These are phyloP conservation scores for Pterostichus niger DNA, from an alignment of 2,888 invertebrate species.

Conservation along the genomic window DNA sequence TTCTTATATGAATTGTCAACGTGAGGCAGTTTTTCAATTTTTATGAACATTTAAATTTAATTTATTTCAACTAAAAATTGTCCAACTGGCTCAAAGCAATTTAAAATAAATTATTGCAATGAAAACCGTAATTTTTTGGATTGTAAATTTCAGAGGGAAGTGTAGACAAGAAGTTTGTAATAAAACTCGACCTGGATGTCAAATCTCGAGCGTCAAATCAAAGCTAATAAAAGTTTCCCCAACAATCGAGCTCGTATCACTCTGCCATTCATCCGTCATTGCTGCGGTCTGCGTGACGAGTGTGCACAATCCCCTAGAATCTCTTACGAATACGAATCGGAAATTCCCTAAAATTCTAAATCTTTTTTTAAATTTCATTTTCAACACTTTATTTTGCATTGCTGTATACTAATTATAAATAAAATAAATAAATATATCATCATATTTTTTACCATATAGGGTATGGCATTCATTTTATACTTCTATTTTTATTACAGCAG, in stretches of 20 bases:
- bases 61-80: neutral
- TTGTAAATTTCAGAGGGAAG: no score
- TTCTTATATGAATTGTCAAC: constrained; percentile 30
- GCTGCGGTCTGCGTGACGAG: constrained; percentile 27
- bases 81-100: no score
- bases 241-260: constrained; percentile 27
- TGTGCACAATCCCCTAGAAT: constrained; percentile 22
- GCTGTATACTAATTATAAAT: neutral
- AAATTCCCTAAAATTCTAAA: neutral
- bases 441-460: no score
- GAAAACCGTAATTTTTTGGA: no score
- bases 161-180: neutral
- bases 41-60: constrained; percentile 18
- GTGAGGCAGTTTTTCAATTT: constrained; percentile 10
- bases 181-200: neutral
- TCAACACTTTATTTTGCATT: neutral
- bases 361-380: neutral
- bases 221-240: constrained; percentile 35
- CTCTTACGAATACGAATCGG: constrained; percentile 11
- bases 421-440: no score
- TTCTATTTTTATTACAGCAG: no score
- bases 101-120: no score
- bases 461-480: no score
- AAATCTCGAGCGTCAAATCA: constrained; percentile 39
- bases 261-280: constrained; percentile 52